Conservation (phyloP, 2,797 vertebrate genomes). For the Triplophysa bombifrons region DNA sequence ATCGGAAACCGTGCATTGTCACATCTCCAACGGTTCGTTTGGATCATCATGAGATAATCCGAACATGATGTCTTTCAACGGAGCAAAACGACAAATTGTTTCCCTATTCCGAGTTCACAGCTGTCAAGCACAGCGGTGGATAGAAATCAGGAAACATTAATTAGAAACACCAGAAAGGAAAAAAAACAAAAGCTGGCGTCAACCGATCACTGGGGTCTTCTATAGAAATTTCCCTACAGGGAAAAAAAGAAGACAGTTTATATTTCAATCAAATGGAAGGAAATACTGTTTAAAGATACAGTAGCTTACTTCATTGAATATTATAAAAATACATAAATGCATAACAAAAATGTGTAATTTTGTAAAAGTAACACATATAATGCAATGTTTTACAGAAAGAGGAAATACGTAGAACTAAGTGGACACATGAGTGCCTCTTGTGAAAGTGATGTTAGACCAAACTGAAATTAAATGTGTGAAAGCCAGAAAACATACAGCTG, state of each 20-base stretch:
- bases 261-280: too few relatives aligned
- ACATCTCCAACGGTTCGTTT: not conserved
- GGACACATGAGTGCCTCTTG: not conserved
- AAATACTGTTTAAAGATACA: not conserved
- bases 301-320: not conserved
- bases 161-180: constrained; percentile 10
- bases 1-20: constrained; percentile 9
- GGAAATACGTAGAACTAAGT: constrained; percentile 8
- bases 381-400: constrained; percentile 1
- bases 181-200: not conserved
- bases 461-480: not conserved
- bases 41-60: constrained; percentile 5
- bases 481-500: constrained; percentile 38
- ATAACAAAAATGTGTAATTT: not conserved
- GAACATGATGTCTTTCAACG: not conserved
- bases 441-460: constrained; percentile 1
- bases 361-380: not conserved
- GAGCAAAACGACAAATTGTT: constrained; percentile 7
- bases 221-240: constrained; percentile 67
- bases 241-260: constrained; percentile 24
- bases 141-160: constrained; percentile 30
- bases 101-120: not conserved
- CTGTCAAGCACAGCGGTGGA: constrained; percentile 4
- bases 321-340: not conserved
- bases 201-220: constrained; percentile 71